Conservation (phyloP, 1,140 invertebrate genomes). For the Lepidostoma basale region DNA sequence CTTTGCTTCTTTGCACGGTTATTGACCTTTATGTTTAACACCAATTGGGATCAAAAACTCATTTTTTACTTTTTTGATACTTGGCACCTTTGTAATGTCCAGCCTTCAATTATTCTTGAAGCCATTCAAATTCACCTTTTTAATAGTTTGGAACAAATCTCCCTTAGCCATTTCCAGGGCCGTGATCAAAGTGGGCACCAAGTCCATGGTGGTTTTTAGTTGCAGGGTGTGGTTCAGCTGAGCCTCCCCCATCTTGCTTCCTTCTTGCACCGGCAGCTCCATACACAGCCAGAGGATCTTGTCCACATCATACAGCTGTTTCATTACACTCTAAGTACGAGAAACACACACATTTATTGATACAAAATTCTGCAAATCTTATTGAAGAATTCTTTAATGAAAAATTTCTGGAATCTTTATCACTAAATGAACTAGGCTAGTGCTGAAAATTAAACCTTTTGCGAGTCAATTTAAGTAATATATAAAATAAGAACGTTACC, state of each 20-base stretch:
- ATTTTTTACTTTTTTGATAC: too few species aligned
- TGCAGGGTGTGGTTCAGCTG: conserved; percentile 81
- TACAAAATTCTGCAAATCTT: not conserved
- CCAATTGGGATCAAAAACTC: too few species aligned
- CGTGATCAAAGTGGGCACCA: conserved; percentile 70
- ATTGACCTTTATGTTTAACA: too few species aligned
- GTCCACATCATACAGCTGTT: conserved; percentile 59
- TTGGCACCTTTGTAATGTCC: not conserved
- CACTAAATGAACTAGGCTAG: too few species aligned
- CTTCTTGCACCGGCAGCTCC: conserved; percentile 63
- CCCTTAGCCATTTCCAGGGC: conserved; percentile 65
- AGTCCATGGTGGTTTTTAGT: conserved; percentile 78
- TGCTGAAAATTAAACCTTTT: too few species aligned
- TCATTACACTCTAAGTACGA: conserved; percentile 57
- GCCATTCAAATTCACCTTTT: conserved; percentile 58
- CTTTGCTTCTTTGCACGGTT: too few species aligned
- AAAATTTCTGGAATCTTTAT: too few species aligned
- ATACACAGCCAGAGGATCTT: conserved; percentile 62
- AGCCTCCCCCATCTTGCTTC: conserved; percentile 67
- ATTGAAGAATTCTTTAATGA: not conserved
- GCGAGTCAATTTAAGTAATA: too few species aligned
- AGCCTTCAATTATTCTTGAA: not conserved
- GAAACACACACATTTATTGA: conserved; percentile 27
- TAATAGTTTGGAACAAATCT: conserved; percentile 66
- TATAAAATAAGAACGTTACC: too few species aligned